phyloP scores from a whole-genome alignment of 2,888 invertebrate species.

The Cheilosia pagana region DNA sequence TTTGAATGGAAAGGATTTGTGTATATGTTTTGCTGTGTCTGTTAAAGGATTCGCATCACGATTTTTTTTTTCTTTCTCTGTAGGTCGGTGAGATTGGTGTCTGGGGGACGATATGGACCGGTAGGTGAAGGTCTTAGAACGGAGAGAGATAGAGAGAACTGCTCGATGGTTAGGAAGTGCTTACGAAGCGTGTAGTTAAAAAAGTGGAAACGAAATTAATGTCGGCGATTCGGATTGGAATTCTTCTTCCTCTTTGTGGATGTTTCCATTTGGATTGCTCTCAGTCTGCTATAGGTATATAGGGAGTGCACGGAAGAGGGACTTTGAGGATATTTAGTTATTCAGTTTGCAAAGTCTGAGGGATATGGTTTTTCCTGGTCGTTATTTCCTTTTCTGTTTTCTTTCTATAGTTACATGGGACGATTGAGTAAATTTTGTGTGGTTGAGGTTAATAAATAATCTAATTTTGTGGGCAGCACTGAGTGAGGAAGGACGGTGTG shows the following conservation, averaged over 20 bases:
- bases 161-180: constrained; percentile 55
- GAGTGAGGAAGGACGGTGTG: neutral
- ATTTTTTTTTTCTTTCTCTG: constrained; percentile 46
- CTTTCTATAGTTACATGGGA: constrained; percentile 19
- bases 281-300: neutral
- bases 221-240: constrained; percentile 69
- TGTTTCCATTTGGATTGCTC: constrained; percentile 38
- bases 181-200: constrained; percentile 68
- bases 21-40: constrained; percentile 37
- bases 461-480: constrained; percentile 41
- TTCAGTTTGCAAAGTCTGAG: constrained; percentile 64
- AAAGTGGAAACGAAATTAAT: constrained; percentile 71
- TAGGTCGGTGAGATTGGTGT: constrained; percentile 57
- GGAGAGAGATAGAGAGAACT: constrained; percentile 8
- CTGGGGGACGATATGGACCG: constrained; percentile 48
- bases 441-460: constrained; percentile 71
- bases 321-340: constrained; percentile 63
- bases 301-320: constrained; percentile 13
- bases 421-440: constrained; percentile 35
- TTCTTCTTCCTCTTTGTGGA: constrained; percentile 30
- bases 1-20: constrained; percentile 22
- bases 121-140: constrained; percentile 40
- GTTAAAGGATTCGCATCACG: constrained; percentile 69
- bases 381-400: constrained; percentile 3
- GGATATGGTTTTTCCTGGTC: constrained; percentile 29